phyloP scores from a whole-genome alignment of 2,113 vertebrate genomes.

The Sapajus apella region DNA sequence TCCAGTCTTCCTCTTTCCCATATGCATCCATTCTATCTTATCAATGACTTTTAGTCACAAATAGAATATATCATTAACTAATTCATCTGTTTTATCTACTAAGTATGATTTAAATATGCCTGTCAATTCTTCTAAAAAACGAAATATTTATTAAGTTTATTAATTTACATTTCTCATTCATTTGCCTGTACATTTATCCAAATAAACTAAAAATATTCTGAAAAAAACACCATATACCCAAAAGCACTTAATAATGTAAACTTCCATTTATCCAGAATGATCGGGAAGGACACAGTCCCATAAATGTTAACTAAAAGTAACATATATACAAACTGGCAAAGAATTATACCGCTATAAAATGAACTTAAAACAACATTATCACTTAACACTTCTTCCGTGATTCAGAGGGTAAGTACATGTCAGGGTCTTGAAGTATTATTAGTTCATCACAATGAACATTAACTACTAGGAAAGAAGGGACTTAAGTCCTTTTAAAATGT shows the following conservation, averaged over 20 bases:
- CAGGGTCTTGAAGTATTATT: not conserved
- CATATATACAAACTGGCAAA: not conserved
- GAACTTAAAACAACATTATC: not conserved
- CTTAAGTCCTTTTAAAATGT: no score
- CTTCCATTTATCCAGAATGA: not conserved
- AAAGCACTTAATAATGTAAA: constrained; percentile 3
- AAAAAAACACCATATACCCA: not conserved
- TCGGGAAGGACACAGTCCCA: not conserved
- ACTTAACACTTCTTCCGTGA: not conserved
- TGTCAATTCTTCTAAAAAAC: constrained; percentile 1
- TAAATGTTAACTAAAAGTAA: not conserved
- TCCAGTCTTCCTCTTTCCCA: not conserved
- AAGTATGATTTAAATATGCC: not conserved
- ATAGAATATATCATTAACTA: not conserved
- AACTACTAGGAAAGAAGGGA: not conserved
- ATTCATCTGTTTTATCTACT: not conserved
- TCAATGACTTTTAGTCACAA: not conserved
- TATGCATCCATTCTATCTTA: not conserved
- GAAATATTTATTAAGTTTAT: not conserved
- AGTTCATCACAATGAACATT: not conserved
- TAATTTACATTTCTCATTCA: not conserved
- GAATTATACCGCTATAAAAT: not conserved
- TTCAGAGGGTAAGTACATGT: not conserved
- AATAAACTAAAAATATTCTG: not conserved
- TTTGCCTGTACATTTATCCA: not conserved